phyloP scores from a whole-genome alignment of 2,888 invertebrate genomes.

The Heliconius erato region DNA sequence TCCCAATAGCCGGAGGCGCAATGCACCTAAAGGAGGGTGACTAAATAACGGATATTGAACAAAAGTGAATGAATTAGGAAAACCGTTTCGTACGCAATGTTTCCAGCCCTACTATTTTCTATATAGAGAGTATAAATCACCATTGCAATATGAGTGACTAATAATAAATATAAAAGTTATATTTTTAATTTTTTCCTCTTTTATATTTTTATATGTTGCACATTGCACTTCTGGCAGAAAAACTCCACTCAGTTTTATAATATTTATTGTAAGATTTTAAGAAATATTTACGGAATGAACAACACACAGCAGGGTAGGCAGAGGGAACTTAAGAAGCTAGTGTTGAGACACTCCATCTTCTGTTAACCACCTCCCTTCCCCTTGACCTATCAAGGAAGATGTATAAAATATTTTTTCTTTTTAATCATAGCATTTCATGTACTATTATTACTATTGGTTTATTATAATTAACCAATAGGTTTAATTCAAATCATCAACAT shows the following conservation, averaged over 20 bases:
- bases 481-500: not conserved
- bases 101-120: constrained; percentile 5
- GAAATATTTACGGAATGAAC: too few species aligned
- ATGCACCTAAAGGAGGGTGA: constrained; percentile 61
- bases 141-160: not conserved
- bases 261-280: too few species aligned
- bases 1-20: constrained; percentile 51
- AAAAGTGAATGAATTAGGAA: constrained; percentile 62
- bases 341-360: too few species aligned
- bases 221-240: not conserved
- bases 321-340: too few species aligned
- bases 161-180: not conserved
- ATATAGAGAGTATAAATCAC: not conserved
- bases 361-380: too few species aligned
- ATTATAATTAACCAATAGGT: too few species aligned
- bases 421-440: not conserved
- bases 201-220: too few species aligned
- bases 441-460: not conserved
- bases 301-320: too few species aligned
- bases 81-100: constrained; percentile 49
- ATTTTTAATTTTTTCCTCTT: not conserved
- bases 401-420: too few species aligned
- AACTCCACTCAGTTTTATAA: not conserved
- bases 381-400: too few species aligned
- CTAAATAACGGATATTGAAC: constrained; percentile 70